Conservation (phyloP, 2,113 vertebrate species). For the Sigmodon hispidus region DNA sequence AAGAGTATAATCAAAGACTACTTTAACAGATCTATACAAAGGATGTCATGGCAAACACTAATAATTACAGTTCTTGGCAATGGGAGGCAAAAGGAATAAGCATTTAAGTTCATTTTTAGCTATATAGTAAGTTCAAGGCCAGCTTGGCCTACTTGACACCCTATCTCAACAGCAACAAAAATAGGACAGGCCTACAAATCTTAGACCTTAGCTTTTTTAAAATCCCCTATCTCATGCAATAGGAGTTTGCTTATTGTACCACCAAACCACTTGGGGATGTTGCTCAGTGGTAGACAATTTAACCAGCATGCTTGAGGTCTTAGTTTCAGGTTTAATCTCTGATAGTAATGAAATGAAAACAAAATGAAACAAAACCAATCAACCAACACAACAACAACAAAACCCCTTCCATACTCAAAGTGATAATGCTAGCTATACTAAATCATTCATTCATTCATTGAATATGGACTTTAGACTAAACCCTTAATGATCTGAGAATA, state of each 20-base stretch:
- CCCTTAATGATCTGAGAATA: not conserved
- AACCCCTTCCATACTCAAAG: not conserved
- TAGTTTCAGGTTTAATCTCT: not conserved
- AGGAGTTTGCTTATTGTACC: not conserved
- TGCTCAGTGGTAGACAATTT: not conserved
- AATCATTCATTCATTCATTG: not conserved
- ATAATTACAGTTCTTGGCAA: not conserved
- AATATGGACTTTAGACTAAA: not conserved
- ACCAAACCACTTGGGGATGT: not conserved
- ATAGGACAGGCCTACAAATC: not conserved
- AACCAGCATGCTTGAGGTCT: not conserved
- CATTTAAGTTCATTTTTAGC: not conserved
- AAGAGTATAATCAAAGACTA: not conserved
- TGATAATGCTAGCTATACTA: not conserved
- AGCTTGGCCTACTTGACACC: not conserved
- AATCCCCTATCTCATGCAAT: not conserved
- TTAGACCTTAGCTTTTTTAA: slow-evolving; percentile 10
- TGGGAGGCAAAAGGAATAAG: not conserved
- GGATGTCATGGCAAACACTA: not conserved
- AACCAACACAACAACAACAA: not conserved
- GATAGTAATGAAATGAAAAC: not conserved
- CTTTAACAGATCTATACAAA: not conserved
- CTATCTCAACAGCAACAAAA: not conserved
- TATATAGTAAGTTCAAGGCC: not conserved
- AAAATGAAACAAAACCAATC: not conserved